Conservation (phyloP, 1,140 invertebrate species). For the Drosophila lacteicornis region DNA sequence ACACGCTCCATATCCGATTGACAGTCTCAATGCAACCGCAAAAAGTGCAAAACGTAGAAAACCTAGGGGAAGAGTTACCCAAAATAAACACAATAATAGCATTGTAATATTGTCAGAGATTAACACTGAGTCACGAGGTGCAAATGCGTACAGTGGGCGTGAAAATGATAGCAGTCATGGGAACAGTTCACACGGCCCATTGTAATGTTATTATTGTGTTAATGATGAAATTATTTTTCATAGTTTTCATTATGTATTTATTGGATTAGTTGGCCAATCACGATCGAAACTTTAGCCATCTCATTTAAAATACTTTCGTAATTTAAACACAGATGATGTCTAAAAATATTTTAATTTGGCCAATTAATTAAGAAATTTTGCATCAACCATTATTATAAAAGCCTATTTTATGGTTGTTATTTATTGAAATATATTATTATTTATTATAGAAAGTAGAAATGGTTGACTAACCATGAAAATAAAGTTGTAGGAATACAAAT, state of each 20-base stretch:
- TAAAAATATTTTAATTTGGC: not conserved
- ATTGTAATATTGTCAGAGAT: constrained; percentile 15
- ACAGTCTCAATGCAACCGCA: constrained; percentile 60
- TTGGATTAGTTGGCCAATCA: not conserved
- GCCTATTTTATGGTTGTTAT: not conserved
- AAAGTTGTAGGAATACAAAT: too few relatives aligned
- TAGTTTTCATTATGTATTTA: constrained; percentile 12
- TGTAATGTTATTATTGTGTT: constrained; percentile 4
- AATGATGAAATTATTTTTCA: constrained; percentile 7
- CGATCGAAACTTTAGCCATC: not conserved
- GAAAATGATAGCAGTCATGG: constrained; percentile 16
- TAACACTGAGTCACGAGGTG: constrained; percentile 45
- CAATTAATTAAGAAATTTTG: not conserved
- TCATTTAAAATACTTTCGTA: not conserved
- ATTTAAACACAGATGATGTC: not conserved
- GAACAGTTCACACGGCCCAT: constrained; percentile 12
- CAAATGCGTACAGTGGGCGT: constrained; percentile 19
- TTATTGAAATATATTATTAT: not conserved
- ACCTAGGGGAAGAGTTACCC: constrained; percentile 17
- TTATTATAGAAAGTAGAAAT: not conserved
- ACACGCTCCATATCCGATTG: constrained; percentile 43
- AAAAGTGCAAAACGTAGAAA: constrained; percentile 20
- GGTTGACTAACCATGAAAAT: too few relatives aligned
- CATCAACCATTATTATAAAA: not conserved
- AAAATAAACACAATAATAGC: constrained; percentile 27